These are phyloP conservation scores for honey bee (Apis mellifera) DNA, from an alignment of 1,140 invertebrate genomes.

Conservation along the genomic window DNA sequence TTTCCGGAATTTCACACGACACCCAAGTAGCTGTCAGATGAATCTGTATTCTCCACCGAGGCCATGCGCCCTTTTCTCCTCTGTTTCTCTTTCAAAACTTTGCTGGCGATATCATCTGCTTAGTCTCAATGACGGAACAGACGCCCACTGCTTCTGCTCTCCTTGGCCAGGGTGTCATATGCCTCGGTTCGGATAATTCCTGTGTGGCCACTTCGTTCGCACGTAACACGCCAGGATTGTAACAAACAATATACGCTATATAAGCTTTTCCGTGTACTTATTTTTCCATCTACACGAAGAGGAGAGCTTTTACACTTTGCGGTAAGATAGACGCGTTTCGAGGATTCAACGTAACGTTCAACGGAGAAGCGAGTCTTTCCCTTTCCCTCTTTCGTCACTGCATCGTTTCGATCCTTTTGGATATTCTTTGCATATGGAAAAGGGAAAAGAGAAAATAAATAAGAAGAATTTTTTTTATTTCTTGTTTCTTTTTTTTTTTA, in stretches of 20 bases:
- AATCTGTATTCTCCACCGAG: neutral
- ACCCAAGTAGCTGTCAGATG: conserved; percentile 25
- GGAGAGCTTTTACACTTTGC: neutral
- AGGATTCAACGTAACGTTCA: too few species aligned
- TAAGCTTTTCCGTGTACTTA: neutral
- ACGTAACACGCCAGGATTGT: conserved; percentile 36
- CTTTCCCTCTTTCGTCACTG: too few species aligned
- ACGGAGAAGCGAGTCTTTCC: too few species aligned
- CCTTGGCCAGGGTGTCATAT: conserved; percentile 59
- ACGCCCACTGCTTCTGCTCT: conserved; percentile 64
- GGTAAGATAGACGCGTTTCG: too few species aligned
- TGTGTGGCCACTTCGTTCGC: conserved; percentile 48
- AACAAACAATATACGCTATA: too few species aligned
- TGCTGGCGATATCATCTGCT: conserved; percentile 65
- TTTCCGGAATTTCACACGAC: conserved; percentile 36
- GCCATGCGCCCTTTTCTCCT: conserved; percentile 2
- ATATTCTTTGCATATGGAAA: too few species aligned
- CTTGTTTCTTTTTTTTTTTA: too few species aligned
- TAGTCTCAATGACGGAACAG: conserved; percentile 69
- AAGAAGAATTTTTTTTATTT: too few species aligned
- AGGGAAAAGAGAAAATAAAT: too few species aligned
- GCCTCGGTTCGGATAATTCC: conserved; percentile 37
- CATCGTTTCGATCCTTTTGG: too few species aligned
- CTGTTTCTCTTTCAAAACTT: conserved; percentile 34
- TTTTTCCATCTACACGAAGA: neutral